Evolutionary conservation across 2,888 invertebrate species (phyloP).

Genomic region (Cryptus armator): DNA sequence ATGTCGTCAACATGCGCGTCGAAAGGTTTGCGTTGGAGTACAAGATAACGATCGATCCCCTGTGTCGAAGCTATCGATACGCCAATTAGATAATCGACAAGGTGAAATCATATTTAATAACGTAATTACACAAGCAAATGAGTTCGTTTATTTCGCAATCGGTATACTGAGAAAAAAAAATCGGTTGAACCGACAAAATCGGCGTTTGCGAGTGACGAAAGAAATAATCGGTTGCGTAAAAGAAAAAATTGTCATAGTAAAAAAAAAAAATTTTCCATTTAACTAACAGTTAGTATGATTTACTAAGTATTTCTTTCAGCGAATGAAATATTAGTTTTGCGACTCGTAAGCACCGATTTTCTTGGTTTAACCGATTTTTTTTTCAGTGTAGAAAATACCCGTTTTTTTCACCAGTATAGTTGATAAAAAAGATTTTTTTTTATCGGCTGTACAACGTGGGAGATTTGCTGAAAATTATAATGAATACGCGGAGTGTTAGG

Average conservation of each 20-base stretch:
- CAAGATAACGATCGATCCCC: constrained; percentile 25
- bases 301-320: no score
- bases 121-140: not conserved
- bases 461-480: constrained; percentile 10
- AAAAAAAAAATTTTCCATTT: no score
- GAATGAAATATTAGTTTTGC: no score
- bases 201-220: not conserved
- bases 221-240: not conserved
- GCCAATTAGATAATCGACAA: constrained; percentile 12
- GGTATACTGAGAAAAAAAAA: not conserved
- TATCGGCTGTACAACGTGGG: not conserved
- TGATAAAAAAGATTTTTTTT: not conserved
- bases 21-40: constrained; percentile 48
- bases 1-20: constrained; percentile 19
- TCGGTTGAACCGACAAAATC: not conserved
- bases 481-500: not conserved
- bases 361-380: no score
- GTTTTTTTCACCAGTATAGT: no score
- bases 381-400: no score
- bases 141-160: not conserved
- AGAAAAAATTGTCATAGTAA: no score
- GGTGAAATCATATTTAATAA: not conserved
- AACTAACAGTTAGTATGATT: no score
- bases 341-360: no score
- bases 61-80: not conserved